These are phyloP conservation scores for Numida meleagris DNA, from an alignment of 2,113 vertebrate species.

Conservation along the genomic window DNA sequence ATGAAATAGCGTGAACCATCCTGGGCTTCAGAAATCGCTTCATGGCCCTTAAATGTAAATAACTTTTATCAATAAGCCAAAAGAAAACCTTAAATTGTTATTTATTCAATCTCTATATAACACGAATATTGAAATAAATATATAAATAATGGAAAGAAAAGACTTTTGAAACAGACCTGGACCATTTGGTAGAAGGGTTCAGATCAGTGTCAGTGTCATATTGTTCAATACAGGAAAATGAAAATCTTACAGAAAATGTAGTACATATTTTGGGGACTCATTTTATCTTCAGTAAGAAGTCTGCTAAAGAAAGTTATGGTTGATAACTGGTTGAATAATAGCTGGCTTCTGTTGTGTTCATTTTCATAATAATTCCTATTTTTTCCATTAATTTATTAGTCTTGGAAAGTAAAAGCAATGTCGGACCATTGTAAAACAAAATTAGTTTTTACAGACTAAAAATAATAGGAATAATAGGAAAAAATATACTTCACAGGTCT, in stretches of 20 bases:
- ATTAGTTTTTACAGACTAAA: neutral
- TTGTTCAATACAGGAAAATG: neutral
- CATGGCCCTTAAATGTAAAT: conserved; percentile 31
- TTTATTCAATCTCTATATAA: conserved; percentile 26
- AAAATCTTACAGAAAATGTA: neutral
- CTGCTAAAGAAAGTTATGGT: neutral
- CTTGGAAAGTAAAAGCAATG: neutral
- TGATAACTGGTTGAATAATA: neutral
- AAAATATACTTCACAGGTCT: neutral
- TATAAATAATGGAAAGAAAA: conserved; percentile 22
- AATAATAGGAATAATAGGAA: neutral
- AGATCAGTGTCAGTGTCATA: neutral
- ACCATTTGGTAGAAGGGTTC: neutral
- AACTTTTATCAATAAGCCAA: conserved; percentile 41
- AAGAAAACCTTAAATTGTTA: conserved; percentile 34
- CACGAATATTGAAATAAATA: conserved; percentile 1
- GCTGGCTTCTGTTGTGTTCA: neutral
- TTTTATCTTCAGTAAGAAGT: neutral
- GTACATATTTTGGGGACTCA: neutral
- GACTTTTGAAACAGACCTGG: neutral
- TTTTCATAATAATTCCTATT: neutral
- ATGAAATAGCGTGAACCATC: neutral
- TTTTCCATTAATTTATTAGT: neutral
- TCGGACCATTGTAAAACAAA: neutral
- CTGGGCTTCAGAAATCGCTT: conserved; percentile 8